phyloP scores from a whole-genome alignment of 2,888 invertebrate genomes.

The Mongoloraphidia duomilia region DNA sequence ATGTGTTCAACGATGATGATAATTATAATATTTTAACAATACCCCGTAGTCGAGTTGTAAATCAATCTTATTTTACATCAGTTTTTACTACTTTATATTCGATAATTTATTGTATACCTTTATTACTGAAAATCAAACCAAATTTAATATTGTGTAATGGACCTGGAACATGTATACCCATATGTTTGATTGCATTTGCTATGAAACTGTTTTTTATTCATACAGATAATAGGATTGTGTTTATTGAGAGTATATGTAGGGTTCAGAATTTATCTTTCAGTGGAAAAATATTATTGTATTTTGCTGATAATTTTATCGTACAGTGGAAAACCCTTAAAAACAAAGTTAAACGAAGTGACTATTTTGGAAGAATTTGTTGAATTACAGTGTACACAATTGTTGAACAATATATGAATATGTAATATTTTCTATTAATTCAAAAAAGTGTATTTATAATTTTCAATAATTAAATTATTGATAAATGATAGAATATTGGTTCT shows the following conservation, averaged over 20 bases:
- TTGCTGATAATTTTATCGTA: constrained; percentile 78
- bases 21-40: constrained; percentile 43
- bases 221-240: constrained; percentile 60
- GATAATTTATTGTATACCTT: constrained; percentile 48
- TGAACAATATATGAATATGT: too few relatives aligned
- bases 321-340: constrained; percentile 76
- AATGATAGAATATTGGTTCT: too few relatives aligned
- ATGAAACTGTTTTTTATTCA: constrained; percentile 48
- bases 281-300: constrained; percentile 69
- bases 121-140: constrained; percentile 55
- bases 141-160: constrained; percentile 84
- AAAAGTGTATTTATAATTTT: too few relatives aligned
- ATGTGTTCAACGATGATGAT: constrained; percentile 14
- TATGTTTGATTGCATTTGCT: constrained; percentile 66
- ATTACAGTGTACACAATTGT: neutral
- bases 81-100: constrained; percentile 65
- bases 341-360: constrained; percentile 52
- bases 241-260: constrained; percentile 90
- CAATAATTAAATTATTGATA: too few relatives aligned
- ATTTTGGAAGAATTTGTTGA: constrained; percentile 60
- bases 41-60: constrained; percentile 74
- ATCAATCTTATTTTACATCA: constrained; percentile 70
- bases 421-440: too few relatives aligned
- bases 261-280: constrained; percentile 79
- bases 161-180: constrained; percentile 90